Evolutionary conservation across 37 sponge, comb jelly and placozoan species (phyloP).

Genomic region (Oopsacas minuta): DNA sequence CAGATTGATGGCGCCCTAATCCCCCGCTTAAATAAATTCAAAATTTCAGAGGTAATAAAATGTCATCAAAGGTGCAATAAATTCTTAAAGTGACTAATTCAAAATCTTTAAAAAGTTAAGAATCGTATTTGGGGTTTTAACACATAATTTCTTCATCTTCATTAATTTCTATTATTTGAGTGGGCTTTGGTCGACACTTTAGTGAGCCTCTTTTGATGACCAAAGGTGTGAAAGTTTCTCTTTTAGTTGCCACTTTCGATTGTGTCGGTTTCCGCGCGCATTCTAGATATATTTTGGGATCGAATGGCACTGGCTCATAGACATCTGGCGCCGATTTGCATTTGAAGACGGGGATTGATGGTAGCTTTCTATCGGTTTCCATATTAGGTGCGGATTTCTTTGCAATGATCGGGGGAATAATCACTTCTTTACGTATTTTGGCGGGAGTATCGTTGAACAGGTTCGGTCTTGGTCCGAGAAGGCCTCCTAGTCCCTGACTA

Average conservation of each 20-base stretch:
- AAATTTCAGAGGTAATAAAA: no score
- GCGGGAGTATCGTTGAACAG: background rate
- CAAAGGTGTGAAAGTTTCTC: background rate
- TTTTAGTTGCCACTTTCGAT: background rate
- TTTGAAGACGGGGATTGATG: background rate
- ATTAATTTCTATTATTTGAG: background rate
- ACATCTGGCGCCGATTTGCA: background rate
- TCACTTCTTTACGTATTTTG: conserved; percentile 1
- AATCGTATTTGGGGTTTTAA: background rate
- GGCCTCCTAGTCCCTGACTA: background rate
- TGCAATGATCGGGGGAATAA: background rate
- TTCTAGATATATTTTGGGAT: conserved; percentile 8
- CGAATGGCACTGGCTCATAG: background rate
- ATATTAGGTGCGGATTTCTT: background rate
- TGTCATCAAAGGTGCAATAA: no score
- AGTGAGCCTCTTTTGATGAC: background rate
- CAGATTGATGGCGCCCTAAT: no score
- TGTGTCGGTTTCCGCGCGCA: background rate
- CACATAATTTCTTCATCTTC: conserved; percentile 10
- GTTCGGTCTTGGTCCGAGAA: background rate
- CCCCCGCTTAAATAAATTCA: no score
- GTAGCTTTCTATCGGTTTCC: background rate
- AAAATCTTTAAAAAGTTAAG: background rate
- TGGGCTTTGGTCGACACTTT: background rate
- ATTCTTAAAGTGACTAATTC: background rate